A percentile compares a stretch with the other conserved stretches of the same genome.
phyloP scores from a whole-genome alignment of 92 coral and sea anemone genomes.

The Epizoanthus scotinus region DNA sequence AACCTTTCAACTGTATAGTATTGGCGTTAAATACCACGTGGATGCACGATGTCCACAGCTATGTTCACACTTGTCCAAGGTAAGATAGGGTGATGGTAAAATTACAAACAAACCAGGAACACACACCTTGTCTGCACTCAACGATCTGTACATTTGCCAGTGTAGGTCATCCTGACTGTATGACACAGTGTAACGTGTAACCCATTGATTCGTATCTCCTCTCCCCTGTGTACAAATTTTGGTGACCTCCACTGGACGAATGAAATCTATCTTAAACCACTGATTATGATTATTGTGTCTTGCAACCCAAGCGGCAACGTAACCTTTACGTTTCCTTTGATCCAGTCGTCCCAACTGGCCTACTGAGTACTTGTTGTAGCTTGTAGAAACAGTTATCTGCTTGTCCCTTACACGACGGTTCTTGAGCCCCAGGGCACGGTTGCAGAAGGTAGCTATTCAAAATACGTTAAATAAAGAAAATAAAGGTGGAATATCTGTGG shows the following conservation, averaged over 20 bases:
- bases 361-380: conserved; percentile 57
- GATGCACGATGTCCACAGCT: no score
- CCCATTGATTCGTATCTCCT: conserved; percentile 73
- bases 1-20: no score
- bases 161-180: conserved; percentile 77
- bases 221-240: conserved; percentile 81
- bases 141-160: conserved; percentile 72
- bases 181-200: conserved; percentile 51
- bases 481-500: no score
- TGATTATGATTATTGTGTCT: conserved; percentile 69
- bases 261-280: conserved; percentile 81
- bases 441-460: conserved; percentile 71
- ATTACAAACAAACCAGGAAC: background rate
- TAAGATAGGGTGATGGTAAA: no score
- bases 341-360: conserved; percentile 62
- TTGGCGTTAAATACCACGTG: no score
- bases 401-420: conserved; percentile 53
- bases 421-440: conserved; percentile 70
- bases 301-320: conserved; percentile 29
- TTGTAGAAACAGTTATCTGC: conserved; percentile 66
- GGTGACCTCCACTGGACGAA: conserved; percentile 58
- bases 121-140: conserved; percentile 66
- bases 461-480: no score
- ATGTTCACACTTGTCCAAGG: no score
- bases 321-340: conserved; percentile 6